Percentiles rank a stretch among this genome's conserved stretches.
Evolutionary conservation across 2,113 vertebrate genomes (phyloP).

Genomic region (Petrocephalus zakoni): DNA sequence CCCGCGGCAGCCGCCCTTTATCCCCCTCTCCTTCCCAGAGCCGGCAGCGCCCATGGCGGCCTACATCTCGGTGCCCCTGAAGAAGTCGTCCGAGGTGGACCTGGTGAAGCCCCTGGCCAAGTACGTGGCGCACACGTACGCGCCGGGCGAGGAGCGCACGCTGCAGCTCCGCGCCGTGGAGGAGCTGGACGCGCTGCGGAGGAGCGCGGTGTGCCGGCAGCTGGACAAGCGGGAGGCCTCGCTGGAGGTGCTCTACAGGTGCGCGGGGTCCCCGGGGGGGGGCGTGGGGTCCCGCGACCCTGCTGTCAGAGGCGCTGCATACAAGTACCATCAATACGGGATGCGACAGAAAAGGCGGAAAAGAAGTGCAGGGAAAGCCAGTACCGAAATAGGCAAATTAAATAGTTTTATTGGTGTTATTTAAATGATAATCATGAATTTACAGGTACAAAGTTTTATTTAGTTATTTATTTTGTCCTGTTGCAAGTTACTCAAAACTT

Average conservation of each 20-base stretch:
- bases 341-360: too few species aligned
- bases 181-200: conserved; percentile 85
- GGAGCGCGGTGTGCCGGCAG: conserved; percentile 78
- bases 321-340: too few species aligned
- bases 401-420: background rate
- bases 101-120: conserved; percentile 84
- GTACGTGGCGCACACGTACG: conserved; percentile 77
- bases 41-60: conserved; percentile 72
- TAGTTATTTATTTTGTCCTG: background rate
- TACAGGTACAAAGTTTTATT: background rate
- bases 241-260: conserved; percentile 81
- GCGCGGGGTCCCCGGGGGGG: too few species aligned
- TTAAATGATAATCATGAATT: background rate
- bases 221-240: conserved; percentile 90
- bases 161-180: conserved; percentile 84
- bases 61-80: conserved; percentile 91
- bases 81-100: conserved; percentile 89
- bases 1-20: background rate
- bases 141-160: conserved; percentile 73
- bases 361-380: background rate
- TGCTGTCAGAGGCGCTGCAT: too few species aligned
- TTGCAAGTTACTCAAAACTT: background rate
- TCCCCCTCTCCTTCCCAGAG: conserved; percentile 14
- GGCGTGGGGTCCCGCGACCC: too few species aligned
- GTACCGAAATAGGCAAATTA: background rate